phyloP scores from a whole-genome alignment of 2,888 invertebrate species.

The Stratiomys singularior region DNA sequence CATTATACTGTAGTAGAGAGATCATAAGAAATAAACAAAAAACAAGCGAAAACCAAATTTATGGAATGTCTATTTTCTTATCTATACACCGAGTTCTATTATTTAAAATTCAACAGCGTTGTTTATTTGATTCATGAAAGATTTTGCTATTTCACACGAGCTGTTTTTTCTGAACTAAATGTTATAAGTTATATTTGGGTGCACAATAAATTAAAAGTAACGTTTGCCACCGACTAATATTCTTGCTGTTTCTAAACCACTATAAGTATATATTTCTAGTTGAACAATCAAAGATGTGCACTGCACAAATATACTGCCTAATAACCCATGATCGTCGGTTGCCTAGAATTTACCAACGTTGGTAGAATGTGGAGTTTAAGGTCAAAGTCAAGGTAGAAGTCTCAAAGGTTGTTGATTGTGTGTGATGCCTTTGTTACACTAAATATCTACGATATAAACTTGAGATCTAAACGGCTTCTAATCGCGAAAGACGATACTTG shows the following conservation, averaged over 20 bases:
- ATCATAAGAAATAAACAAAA: neutral
- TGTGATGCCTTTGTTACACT: neutral
- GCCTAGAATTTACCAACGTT: neutral
- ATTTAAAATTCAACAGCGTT: neutral
- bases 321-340: neutral
- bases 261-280: no score
- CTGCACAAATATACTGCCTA: neutral
- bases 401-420: neutral
- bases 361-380: neutral
- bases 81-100: neutral
- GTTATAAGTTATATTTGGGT: conserved; percentile 23
- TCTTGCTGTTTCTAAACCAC: no score
- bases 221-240: no score
- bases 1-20: neutral
- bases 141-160: neutral
- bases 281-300: no score
- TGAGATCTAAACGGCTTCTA: neutral
- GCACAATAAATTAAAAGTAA: neutral
- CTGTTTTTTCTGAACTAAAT: neutral
- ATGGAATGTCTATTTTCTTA: neutral
- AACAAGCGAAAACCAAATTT: neutral
- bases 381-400: conserved; percentile 6
- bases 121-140: neutral
- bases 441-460: neutral
- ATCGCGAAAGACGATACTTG: neutral